These are phyloP conservation scores for Paralvinella palmiformis DNA, from an alignment of 1,140 invertebrate species.

Conservation along the genomic window DNA sequence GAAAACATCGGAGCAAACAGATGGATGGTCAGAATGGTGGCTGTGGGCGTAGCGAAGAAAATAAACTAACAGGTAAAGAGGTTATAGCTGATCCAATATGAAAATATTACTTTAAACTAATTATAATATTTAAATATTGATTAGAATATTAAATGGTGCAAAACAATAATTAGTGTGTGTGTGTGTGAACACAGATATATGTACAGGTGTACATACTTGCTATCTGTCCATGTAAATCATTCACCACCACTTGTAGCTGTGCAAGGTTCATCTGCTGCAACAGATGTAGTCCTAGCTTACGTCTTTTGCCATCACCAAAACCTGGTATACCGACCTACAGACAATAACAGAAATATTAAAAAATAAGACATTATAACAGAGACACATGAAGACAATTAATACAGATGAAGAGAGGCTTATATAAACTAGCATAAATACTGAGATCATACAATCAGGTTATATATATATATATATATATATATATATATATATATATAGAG, in stretches of 20 bases:
- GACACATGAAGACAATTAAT: neutral
- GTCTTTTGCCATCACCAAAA: slow-evolving; percentile 70
- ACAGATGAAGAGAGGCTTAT: no score
- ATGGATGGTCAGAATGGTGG: neutral
- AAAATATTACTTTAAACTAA: no score
- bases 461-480: no score
- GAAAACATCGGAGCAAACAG: slow-evolving; percentile 18
- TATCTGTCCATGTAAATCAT: slow-evolving; percentile 88
- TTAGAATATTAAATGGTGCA: no score
- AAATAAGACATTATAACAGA: neutral
- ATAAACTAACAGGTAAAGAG: no score
- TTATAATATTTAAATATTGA: no score
- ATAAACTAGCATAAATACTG: no score
- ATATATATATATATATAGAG: no score
- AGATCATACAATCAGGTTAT: no score
- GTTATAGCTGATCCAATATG: no score
- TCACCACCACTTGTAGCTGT: slow-evolving; percentile 90
- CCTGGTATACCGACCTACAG: slow-evolving; percentile 68
- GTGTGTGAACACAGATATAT: no score
- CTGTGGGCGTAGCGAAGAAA: neutral
- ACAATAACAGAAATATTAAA: neutral
- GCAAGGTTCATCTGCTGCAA: slow-evolving; percentile 88
- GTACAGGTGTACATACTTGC: slow-evolving; percentile 66
- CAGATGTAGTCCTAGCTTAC: slow-evolving; percentile 69
- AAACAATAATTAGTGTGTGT: no score